Evolutionary conservation across 1,140 invertebrate genomes (phyloP).

Genomic region (Lethrus apterus): DNA sequence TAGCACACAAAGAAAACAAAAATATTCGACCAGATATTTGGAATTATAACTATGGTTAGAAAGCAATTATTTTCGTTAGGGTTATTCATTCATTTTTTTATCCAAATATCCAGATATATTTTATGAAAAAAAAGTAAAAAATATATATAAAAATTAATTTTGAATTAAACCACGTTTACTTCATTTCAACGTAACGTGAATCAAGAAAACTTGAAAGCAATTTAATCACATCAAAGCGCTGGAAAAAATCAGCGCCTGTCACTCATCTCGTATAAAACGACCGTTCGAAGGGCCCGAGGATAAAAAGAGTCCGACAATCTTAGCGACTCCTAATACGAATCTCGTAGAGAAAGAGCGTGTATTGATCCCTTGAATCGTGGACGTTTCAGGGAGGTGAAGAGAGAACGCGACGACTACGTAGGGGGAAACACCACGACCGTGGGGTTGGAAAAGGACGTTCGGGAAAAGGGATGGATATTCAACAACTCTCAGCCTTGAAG

Average conservation of each 20-base stretch:
- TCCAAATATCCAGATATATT: no score
- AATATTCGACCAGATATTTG: no score
- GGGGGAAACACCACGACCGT: conserved; percentile 9
- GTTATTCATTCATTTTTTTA: no score
- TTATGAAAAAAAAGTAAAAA: no score
- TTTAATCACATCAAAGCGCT: not conserved
- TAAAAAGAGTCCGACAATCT: no score
- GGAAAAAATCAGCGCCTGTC: not conserved
- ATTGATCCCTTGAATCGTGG: conserved; percentile 26
- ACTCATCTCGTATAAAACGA: not conserved
- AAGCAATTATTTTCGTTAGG: no score
- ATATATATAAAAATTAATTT: no score
- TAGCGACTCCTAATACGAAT: conserved; percentile 6
- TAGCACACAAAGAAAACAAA: no score
- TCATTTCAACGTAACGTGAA: no score
- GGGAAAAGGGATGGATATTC: conserved; percentile 21
- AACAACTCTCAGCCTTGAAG: conserved; percentile 21
- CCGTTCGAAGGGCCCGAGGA: not conserved
- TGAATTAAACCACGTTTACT: no score
- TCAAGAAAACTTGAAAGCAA: no score
- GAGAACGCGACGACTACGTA: conserved; percentile 15
- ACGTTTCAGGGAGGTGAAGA: conserved; percentile 18
- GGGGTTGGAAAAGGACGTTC: conserved; percentile 9
- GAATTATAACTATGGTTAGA: no score
- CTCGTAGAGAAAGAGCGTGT: conserved; percentile 21